A percentile compares a stretch with the other conserved stretches of the same genome.
Conservation (phyloP, 2,797 vertebrate genomes). For the Falco naumanni region DNA sequence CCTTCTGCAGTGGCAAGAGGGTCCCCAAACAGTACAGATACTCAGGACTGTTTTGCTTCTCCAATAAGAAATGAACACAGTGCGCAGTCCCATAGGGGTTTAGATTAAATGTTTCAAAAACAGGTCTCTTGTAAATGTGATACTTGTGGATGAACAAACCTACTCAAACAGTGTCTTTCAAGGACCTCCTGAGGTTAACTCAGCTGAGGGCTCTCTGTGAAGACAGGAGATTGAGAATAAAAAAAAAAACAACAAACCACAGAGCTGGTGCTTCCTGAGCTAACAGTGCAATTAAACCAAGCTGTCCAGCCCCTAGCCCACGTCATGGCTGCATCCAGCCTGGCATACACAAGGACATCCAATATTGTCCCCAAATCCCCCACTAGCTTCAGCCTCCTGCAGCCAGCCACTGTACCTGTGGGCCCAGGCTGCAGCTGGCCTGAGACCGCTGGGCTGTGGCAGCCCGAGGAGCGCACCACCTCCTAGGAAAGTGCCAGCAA, state of each 20-base stretch:
- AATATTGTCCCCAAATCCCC: background rate
- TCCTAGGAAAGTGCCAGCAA: background rate
- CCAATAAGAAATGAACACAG: background rate
- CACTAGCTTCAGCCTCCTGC: background rate
- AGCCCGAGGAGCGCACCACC: rapidly evolving
- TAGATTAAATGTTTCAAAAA: background rate
- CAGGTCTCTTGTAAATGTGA: background rate
- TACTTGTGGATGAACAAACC: background rate
- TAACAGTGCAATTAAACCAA: background rate
- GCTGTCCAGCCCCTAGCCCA: background rate
- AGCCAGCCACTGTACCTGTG: rapidly evolving
- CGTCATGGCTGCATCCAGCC: background rate
- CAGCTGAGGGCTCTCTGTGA: background rate
- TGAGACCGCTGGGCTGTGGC: rapidly evolving
- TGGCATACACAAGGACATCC: too few species aligned
- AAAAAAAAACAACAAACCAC: too few species aligned
- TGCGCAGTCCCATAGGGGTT: background rate
- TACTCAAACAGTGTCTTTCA: background rate
- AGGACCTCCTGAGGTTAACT: too few species aligned
- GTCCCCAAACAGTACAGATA: rapidly evolving
- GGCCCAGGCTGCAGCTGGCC: background rate
- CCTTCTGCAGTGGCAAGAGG: rapidly evolving
- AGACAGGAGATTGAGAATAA: background rate
- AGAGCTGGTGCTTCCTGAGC: rapidly evolving
- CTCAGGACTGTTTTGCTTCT: background rate